Base-by-base conservation (phyloP, 30 jellyfish, hydroid and myxozoan species). In the Aurelia aurita region DNA sequence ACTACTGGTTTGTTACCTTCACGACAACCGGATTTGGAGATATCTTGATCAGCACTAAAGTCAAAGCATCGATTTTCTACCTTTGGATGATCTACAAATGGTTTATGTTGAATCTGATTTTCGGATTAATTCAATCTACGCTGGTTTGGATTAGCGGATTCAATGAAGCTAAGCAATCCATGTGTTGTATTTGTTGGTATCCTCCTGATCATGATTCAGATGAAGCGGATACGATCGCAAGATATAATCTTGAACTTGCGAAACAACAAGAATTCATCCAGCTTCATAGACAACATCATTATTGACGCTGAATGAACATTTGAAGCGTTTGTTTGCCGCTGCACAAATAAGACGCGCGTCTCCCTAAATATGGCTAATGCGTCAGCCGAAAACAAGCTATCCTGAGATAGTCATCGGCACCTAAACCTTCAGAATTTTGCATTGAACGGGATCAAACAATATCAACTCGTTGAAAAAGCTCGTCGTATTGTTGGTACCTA, bases 1-100 rank as follows among this genome's bases (percentile, higher is more conserved):
- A 88, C 46, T 88, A 29, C 65, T 88, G 97, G 97, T 73, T 88
- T 34, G 80, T 35, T n/a, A 88, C 92, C 3, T 69, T 79, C 46
- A 55, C 97, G 10, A 88, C 97, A 15, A 72, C 58, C 25, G 97
- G 97, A 2, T 88, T 88, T 29, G 92, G 92, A 10, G 97, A 88
- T 45, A 60, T 79, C 20, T 46, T 73, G 27, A n/a, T 84, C 74
- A 70, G 32, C 31, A 58, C 39, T 49, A 49, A 35, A 21, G 84
- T 47, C 27, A 32, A 43, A 27, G 62, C 19, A 20, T 68, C 87
- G 34, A 35, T 61, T 31, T 29, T 32, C 26, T 72, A 73, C 45
- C 31, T 75, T 3, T 80, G 89, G 86, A 60, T 88, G 61, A 73
- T 88, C 51, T 88, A 80, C 77, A 80, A 80, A 66, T 75, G 85